These are phyloP conservation scores for Protula sp. DNA, from an alignment of 2,888 invertebrate genomes.

Conservation along the genomic window DNA sequence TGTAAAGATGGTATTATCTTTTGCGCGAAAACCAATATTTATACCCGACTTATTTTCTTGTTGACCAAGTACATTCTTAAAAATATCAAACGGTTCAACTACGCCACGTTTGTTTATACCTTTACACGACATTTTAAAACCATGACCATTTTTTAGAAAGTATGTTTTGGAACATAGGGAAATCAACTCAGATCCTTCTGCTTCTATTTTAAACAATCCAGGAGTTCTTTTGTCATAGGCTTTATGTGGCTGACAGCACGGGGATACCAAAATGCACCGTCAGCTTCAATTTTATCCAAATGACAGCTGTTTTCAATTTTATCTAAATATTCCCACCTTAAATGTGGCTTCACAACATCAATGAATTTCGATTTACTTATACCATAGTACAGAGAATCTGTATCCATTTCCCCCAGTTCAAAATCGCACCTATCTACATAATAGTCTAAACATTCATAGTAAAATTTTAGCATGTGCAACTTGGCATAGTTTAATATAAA, in stretches of 20 bases:
- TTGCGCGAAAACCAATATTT: background rate
- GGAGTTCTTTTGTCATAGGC: background rate
- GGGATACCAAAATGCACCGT: background rate
- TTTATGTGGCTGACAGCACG: background rate
- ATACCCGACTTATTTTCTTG: no score
- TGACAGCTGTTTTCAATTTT: background rate
- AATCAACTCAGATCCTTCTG: no score
- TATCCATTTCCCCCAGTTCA: conserved; percentile 1
- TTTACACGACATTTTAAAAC: background rate
- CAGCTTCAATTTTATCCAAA: background rate
- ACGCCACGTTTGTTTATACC: background rate
- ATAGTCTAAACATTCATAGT: background rate
- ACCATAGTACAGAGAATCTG: background rate
- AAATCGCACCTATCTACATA: background rate
- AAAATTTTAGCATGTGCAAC: background rate
- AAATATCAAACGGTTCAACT: no score
- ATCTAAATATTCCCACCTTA: background rate
- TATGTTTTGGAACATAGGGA: background rate
- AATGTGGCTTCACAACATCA: background rate
- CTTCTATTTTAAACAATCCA: background rate
- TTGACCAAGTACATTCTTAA: no score
- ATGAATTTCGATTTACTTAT: background rate
- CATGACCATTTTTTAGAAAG: background rate
- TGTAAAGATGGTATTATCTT: background rate
- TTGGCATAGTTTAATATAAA: background rate